Conservation (phyloP, 2,113 vertebrate species). For the Ibidorhyncha struthersii region DNA sequence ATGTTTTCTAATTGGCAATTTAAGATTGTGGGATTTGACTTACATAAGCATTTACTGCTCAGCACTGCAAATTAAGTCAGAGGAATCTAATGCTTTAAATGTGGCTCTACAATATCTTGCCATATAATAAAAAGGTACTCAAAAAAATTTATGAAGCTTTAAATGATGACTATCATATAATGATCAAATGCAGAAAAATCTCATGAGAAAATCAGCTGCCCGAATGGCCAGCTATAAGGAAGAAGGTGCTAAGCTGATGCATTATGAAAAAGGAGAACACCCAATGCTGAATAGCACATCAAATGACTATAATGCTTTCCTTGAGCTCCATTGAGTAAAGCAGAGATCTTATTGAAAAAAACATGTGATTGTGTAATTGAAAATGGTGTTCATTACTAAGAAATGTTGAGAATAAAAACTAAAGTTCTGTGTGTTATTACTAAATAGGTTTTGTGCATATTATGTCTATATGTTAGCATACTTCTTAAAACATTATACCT, state of each 20-base stretch:
- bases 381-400: neutral
- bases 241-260: neutral
- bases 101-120: neutral
- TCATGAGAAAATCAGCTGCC: neutral
- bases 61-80: neutral
- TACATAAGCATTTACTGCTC: neutral
- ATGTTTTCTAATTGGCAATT: neutral
- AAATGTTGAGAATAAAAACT: neutral
- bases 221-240: neutral
- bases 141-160: neutral
- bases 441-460: neutral
- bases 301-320: neutral
- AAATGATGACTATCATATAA: neutral
- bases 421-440: neutral
- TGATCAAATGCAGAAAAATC: neutral
- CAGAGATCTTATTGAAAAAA: neutral
- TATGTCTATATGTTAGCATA: neutral
- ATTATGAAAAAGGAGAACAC: neutral
- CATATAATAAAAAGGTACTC: neutral
- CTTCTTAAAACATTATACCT: neutral
- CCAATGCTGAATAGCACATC: neutral
- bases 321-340: neutral
- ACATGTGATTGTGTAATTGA: neutral
- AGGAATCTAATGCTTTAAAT: neutral
- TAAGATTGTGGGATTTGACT: neutral